Conservation (phyloP, 1,140 invertebrate genomes). For the Tetraneura akinire region DNA sequence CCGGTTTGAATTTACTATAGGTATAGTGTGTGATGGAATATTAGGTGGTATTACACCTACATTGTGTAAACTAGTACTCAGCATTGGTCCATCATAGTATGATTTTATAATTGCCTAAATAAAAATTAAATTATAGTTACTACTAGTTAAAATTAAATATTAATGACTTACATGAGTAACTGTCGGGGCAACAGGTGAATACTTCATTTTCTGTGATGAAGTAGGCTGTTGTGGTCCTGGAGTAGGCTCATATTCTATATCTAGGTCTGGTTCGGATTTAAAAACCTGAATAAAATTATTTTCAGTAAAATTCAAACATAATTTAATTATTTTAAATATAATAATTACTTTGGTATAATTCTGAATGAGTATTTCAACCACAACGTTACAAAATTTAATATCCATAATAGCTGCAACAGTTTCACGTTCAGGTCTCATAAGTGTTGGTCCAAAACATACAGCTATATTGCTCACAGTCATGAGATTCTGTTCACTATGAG, state of each 20-base stretch:
- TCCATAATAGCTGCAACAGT: constrained; percentile 97
- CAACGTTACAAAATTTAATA: constrained; percentile 97
- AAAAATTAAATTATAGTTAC: constrained; percentile 48
- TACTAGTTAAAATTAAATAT: not conserved
- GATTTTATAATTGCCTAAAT: constrained; percentile 61
- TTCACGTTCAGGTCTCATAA: constrained; percentile 91
- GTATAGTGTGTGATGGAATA: constrained; percentile 34
- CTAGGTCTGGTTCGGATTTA: constrained; percentile 59
- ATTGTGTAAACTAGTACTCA: constrained; percentile 60
- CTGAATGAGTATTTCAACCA: constrained; percentile 94
- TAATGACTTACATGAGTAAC: constrained; percentile 54
- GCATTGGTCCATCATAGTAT: constrained; percentile 61
- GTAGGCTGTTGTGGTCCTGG: constrained; percentile 52
- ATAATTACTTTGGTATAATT: constrained; percentile 84
- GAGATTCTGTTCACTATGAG: constrained; percentile 84
- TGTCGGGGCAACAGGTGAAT: constrained; percentile 48
- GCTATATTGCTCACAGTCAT: constrained; percentile 97
- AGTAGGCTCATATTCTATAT: constrained; percentile 53
- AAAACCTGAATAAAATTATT: constrained; percentile 60
- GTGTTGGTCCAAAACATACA: constrained; percentile 98
- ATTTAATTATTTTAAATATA: constrained; percentile 49
- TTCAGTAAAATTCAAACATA: constrained; percentile 11
- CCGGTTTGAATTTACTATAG: constrained; percentile 29
- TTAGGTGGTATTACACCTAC: constrained; percentile 53
- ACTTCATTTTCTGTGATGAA: constrained; percentile 46